Conservation (phyloP, 1,140 invertebrate species). For the Calephelis virginiensis region DNA sequence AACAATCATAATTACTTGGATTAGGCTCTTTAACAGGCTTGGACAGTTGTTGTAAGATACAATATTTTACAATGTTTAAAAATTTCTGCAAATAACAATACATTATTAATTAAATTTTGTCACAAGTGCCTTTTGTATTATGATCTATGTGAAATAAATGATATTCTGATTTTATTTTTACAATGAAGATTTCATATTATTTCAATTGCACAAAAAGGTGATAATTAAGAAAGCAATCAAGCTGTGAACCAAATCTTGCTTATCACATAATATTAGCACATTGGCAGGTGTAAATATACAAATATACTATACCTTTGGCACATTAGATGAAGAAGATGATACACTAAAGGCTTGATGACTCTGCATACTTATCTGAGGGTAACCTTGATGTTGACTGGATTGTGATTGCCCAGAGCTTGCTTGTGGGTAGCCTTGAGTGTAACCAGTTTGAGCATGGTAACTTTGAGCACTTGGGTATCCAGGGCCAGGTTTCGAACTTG, state of each 20-base stretch:
- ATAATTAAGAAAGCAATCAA: background rate
- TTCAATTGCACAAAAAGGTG: background rate
- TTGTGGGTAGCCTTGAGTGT: constrained; percentile 24
- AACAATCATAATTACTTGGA: too few species aligned
- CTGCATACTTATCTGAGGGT: constrained; percentile 29
- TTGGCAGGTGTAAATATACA: constrained; percentile 34
- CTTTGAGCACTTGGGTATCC: constrained; percentile 41
- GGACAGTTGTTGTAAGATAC: too few species aligned
- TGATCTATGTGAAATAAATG: too few species aligned
- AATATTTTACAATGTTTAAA: too few species aligned
- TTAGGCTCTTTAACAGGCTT: too few species aligned
- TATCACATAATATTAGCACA: constrained; percentile 57
- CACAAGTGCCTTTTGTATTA: too few species aligned
- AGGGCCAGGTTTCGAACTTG: constrained; percentile 26
- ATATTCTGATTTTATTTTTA: too few species aligned
- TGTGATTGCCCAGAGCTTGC: constrained; percentile 26
- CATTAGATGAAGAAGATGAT: constrained; percentile 40
- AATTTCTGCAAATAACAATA: too few species aligned
- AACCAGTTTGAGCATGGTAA: constrained; percentile 36
- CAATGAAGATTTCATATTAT: too few species aligned
- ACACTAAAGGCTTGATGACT: constrained; percentile 44
- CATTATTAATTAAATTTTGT: too few species aligned
- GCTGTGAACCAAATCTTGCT: constrained; percentile 37
- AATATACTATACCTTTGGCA: constrained; percentile 52
- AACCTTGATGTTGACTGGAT: constrained; percentile 40